Evolutionary conservation across 1,140 invertebrate genomes (phyloP), one percentile per base, ranked within the genome.

Genomic region (Bombus confusus): DNA sequence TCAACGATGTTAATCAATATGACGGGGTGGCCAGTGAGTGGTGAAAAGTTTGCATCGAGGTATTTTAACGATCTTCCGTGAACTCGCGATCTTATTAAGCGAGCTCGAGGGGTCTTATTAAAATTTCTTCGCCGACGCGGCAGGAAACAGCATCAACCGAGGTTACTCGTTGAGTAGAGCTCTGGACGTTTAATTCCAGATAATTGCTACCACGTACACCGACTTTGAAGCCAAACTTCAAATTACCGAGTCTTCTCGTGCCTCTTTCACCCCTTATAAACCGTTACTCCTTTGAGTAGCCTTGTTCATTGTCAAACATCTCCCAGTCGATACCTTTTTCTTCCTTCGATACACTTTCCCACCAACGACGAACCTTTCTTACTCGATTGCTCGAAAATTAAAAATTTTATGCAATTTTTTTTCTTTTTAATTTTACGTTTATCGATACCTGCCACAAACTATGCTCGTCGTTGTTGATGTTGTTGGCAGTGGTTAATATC

Each of bases 141-240:
- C 22, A 52, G 52, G 34, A 52, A 71, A 69, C 39, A 57, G 62
- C 74, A 47, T 43, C 66, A 52, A 72, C 69, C 43, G 52, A 59
- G 62, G 62, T 75, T 74, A 78, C 71, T 47, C 66, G 82, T 41
- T 78, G 52, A 41, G 57, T 25, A 69, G 43, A 86, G 79, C 71
- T 89, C 69, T 77, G 71, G 80, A 88, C 84, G 76, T 89, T 89
- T 89, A 89, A 89, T 89, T 89, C 87, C 37, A 85, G 87, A 89
- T 89, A 89, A 89, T 89, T 86, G 88, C 87, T 86, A 89, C 80
- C 85, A 83, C 80, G 76, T 88, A 86, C 77, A 73, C 80, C 84
- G 76, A 72, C 84, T 59, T 71, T 37, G 64, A 37, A 62, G 68
- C 64, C 78, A 72, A 83, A 83, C 76, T 89, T 86, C 47, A 66